Evolutionary conservation across 2,797 vertebrate genomes (phyloP).

Genomic region (Tachyglossus aculeatus): DNA sequence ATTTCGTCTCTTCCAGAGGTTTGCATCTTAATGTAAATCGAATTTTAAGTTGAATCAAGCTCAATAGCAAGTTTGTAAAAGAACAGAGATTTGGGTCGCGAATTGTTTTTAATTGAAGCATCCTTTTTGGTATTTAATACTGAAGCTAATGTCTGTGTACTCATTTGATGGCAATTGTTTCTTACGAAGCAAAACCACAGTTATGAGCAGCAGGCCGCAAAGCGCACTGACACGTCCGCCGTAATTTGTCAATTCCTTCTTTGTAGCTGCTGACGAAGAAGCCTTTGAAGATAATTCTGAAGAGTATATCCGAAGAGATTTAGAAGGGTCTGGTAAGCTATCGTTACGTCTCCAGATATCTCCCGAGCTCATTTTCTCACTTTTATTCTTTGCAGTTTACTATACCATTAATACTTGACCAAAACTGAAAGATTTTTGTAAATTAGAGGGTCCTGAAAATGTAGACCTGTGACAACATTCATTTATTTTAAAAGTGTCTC

Average conservation of each 20-base stretch:
- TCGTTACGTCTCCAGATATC: no score
- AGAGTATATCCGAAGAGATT: slow-evolving; percentile 96
- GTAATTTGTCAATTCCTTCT: slow-evolving; percentile 39
- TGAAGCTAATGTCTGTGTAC: no score
- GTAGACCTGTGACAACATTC: no score
- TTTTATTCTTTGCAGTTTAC: no score
- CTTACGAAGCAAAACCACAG: neutral
- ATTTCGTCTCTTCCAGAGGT: neutral
- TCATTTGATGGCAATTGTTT: neutral
- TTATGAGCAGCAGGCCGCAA: neutral
- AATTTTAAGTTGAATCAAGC: neutral
- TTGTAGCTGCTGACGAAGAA: slow-evolving; percentile 94
- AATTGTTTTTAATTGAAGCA: slow-evolving; percentile 8
- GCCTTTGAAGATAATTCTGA: slow-evolving; percentile 99
- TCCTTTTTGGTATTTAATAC: no score
- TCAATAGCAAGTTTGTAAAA: neutral
- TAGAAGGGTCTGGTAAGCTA: slow-evolving; percentile 96
- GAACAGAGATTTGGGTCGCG: neutral
- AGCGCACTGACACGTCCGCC: neutral
- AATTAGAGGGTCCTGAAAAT: no score
- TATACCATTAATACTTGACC: no score
- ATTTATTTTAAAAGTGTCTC: no score
- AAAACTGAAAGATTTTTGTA: no score
- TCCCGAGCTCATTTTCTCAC: no score
- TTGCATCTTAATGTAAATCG: neutral